Conservation (phyloP, 2,113 vertebrate species). For the Prinia subflava region DNA sequence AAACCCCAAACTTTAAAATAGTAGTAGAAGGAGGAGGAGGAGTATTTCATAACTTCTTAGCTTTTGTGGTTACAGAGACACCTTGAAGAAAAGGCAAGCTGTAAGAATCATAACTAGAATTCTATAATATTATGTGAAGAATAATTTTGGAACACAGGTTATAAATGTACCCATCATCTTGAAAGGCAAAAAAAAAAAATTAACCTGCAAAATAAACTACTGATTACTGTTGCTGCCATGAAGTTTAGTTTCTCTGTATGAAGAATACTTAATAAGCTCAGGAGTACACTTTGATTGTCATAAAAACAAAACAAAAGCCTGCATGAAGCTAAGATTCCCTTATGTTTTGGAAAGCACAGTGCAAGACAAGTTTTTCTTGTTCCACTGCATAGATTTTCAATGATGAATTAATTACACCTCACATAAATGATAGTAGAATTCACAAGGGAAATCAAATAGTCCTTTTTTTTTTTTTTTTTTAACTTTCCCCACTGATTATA, state of each 20-base stretch:
- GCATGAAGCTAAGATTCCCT: neutral
- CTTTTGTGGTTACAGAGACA: neutral
- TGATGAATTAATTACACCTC: constrained; percentile 69
- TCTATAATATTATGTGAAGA: neutral
- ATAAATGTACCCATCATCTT: neutral
- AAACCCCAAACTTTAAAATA: neutral
- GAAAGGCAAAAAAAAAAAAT: neutral
- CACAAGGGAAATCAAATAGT: constrained; percentile 65
- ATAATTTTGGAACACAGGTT: neutral
- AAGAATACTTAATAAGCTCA: constrained; percentile 1
- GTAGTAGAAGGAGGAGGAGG: too few relatives aligned
- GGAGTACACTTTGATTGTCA: neutral
- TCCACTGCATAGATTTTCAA: constrained; percentile 26
- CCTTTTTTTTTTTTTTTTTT: constrained; percentile 50
- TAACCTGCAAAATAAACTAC: constrained; percentile 4
- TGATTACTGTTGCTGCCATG: neutral
- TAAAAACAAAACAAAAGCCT: neutral
- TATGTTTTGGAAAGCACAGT: neutral
- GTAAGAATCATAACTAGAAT: neutral
- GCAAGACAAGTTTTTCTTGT: constrained; percentile 12
- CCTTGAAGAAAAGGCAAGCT: neutral
- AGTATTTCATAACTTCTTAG: neutral
- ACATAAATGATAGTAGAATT: constrained; percentile 67
- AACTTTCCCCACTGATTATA: constrained; percentile 59
- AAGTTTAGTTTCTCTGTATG: neutral